These are phyloP conservation scores for Smittia sp. DNA, from an alignment of 2,888 invertebrate genomes.

Conservation along the genomic window DNA sequence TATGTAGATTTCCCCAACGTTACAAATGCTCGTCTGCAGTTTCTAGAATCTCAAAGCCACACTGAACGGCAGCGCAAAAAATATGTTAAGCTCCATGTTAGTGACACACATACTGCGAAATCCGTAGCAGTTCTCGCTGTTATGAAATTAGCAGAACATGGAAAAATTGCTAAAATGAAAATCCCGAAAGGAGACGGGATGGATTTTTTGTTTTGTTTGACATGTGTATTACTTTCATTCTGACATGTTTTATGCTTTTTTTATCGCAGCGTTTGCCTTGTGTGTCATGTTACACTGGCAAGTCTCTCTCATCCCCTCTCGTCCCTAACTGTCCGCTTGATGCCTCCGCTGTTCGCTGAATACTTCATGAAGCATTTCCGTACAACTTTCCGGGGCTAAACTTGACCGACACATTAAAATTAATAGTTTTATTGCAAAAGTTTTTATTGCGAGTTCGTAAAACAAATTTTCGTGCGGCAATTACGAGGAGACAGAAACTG, in stretches of 20 bases:
- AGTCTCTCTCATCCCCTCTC: neutral
- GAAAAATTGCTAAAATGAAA: constrained; percentile 10
- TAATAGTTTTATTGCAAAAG: constrained; percentile 23
- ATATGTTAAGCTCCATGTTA: constrained; percentile 26
- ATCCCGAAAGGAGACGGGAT: neutral
- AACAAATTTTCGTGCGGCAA: too few relatives aligned
- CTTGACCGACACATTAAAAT: constrained; percentile 14
- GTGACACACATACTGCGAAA: constrained; percentile 21
- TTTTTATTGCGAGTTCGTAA: constrained; percentile 11
- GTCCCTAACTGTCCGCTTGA: constrained; percentile 1
- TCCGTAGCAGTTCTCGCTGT: neutral
- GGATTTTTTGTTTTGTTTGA: constrained; percentile 2
- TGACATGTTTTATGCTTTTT: constrained; percentile 35
- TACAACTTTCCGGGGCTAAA: neutral
- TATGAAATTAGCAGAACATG: constrained; percentile 21
- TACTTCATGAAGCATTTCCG: neutral
- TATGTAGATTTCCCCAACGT: too few relatives aligned
- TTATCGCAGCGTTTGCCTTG: constrained; percentile 12
- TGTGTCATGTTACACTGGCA: neutral
- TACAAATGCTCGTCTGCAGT: too few relatives aligned
- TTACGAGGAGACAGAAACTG: too few relatives aligned
- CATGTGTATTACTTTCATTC: constrained; percentile 26
- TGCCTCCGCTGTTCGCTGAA: neutral
- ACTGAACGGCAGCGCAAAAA: neutral
- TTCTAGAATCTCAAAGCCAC: too few relatives aligned